A percentile compares a stretch with the other conserved stretches of the same genome.
Conservation (phyloP, 2,113 vertebrate species). For the Axis porcinus region DNA sequence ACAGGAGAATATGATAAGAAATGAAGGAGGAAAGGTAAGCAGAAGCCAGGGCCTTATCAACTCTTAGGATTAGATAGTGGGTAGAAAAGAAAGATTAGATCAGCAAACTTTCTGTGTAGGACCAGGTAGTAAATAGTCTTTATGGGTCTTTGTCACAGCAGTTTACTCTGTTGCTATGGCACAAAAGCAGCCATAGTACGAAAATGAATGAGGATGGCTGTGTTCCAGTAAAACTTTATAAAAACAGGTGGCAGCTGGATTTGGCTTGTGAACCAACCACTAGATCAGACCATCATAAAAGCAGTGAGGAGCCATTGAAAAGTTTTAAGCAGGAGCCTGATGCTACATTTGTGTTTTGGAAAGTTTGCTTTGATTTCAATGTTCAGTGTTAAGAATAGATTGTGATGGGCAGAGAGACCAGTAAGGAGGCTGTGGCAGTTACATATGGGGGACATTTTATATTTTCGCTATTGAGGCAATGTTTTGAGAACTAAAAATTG, state of each 20-base stretch:
- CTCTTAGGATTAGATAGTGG: not conserved
- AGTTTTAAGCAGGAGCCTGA: not conserved
- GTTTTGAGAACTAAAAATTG: slow-evolving; percentile 21
- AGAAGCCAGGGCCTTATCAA: not conserved
- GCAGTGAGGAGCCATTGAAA: not conserved
- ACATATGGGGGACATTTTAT: not conserved
- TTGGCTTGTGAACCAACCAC: not conserved
- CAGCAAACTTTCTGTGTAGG: not conserved
- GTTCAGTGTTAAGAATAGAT: not conserved
- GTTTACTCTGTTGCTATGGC: not conserved
- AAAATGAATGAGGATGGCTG: not conserved
- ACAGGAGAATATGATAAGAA: not conserved
- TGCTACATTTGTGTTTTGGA: slow-evolving; percentile 25
- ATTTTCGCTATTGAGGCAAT: not conserved
- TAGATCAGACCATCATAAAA: slow-evolving; percentile 21
- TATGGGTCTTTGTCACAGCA: not conserved
- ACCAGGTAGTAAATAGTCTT: not conserved
- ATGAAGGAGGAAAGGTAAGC: not conserved
- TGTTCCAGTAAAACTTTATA: slow-evolving; percentile 29
- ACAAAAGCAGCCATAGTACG: not conserved
- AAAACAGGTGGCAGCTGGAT: slow-evolving; percentile 23
- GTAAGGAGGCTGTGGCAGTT: not conserved
- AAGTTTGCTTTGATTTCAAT: slow-evolving; percentile 10
- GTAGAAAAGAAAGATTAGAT: not conserved
- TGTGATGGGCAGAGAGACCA: not conserved